Base-by-base conservation (phyloP, 2,888 invertebrate species). In the Adelphocoris suturalis region DNA sequence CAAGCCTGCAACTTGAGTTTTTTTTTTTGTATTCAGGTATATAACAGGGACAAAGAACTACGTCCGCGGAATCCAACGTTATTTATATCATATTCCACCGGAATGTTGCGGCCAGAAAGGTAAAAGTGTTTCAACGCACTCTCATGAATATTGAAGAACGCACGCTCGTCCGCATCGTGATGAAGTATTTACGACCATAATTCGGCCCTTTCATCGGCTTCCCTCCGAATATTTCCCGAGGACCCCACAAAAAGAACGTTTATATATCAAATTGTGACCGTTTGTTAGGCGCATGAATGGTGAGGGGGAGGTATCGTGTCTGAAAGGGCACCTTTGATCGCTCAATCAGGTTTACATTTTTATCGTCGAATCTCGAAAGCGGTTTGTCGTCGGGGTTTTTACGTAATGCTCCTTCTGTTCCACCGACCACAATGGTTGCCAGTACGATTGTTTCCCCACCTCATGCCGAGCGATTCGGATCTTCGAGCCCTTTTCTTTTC, bases 241-340 rank as follows among this genome's bases (percentile, higher is more conserved):
- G 68, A 23, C 68, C 68, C 23, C 68, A 27, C 12, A 12, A 27
- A 68, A 68, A 57, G 57, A 57, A 23, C 68, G 68, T 68, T 68
- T 68, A 23, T 68, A 23, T 68, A 68, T 68, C 68, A 68, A 68
- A 68, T 68, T 68, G 68, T 68, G 68, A 27, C 23, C 68, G 13
- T 68, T 68, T 68, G 68, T 68, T 68, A 68, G 23, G n/a, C 16
- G 57, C 57, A 57, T 57, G 57, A n/a, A 57, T n/a, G 7, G 37
- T 13, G 12, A 52, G 2, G 52, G 16, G 68, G 27, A 11, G 23
- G 23, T 68, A 19, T 27, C 68, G 68, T 27, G n/a, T 19, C 23
- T 68, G 68, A 68, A 68, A 68, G 68, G 68, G 68, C 68, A 68
- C 68, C 68, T 68, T 68, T 68, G 68, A 68, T 68, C 68, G 68